These are phyloP conservation scores for Lycodopsis pacificus DNA, from an alignment of 2,797 vertebrate species.

Conservation along the genomic window DNA sequence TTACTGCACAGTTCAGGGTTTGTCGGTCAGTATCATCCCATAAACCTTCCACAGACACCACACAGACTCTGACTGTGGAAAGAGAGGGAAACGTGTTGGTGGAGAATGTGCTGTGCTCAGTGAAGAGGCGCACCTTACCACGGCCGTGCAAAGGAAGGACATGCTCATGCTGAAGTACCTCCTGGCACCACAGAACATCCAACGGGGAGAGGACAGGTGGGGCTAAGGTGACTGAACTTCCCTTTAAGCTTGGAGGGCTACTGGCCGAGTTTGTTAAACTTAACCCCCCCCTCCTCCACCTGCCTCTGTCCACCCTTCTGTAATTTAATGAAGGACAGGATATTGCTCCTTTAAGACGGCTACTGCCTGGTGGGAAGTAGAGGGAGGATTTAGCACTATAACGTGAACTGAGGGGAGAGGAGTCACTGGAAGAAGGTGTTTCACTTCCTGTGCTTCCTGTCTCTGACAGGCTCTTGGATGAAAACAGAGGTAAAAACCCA, in stretches of 20 bases:
- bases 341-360: constrained; percentile 47
- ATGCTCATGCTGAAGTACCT: constrained; percentile 72
- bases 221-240: constrained; percentile 46
- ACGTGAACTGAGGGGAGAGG: constrained; percentile 66
- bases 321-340: constrained; percentile 58
- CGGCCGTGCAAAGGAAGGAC: constrained; percentile 70
- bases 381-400: constrained; percentile 36
- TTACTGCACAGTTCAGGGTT: constrained; percentile 73
- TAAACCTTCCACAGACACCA: constrained; percentile 78
- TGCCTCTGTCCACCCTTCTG: constrained; percentile 30
- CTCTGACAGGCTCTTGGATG: constrained; percentile 59
- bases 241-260: constrained; percentile 24
- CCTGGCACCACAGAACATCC: constrained; percentile 75
- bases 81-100: constrained; percentile 13
- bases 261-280: constrained; percentile 31
- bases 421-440: constrained; percentile 73
- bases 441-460: constrained; percentile 64
- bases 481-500: constrained; percentile 48
- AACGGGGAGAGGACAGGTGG: constrained; percentile 68
- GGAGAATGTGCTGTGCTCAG: constrained; percentile 58
- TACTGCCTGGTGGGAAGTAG: constrained; percentile 27
- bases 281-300: constrained; percentile 4
- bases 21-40: constrained; percentile 50
- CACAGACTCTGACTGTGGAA: constrained; percentile 67
- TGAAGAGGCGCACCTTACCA: constrained; percentile 70